phyloP scores from a whole-genome alignment of 2,113 vertebrate species.

The Glaucidium brasilianum region DNA sequence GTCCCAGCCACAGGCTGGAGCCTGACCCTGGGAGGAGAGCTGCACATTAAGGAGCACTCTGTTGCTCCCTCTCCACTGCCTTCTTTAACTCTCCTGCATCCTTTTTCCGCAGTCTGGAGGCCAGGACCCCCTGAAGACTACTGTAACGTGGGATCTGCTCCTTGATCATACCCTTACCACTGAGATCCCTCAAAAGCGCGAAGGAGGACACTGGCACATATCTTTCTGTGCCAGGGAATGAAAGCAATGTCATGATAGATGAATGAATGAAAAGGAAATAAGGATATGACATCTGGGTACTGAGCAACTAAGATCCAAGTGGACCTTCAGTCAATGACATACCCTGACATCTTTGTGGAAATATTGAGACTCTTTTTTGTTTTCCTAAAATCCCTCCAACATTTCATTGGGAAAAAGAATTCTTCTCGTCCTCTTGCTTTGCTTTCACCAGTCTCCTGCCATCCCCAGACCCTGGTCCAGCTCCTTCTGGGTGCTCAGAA shows the following conservation, averaged over 20 bases:
- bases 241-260: background rate
- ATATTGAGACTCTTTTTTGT: background rate
- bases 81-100: background rate
- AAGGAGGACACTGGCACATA: background rate
- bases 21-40: background rate
- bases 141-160: background rate
- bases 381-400: background rate
- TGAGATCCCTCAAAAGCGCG: background rate
- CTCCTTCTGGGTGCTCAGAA: background rate
- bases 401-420: background rate
- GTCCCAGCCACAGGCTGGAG: background rate
- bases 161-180: background rate
- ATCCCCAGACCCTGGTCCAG: background rate
- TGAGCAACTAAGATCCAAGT: background rate
- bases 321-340: background rate
- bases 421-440: background rate
- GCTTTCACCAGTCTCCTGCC: fast-evolving
- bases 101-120: background rate
- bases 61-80: background rate
- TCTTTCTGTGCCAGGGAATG: background rate
- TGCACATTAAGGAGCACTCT: background rate
- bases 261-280: background rate
- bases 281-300: background rate
- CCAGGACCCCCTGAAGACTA: background rate
- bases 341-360: background rate